Evolutionary conservation across 2,113 vertebrate genomes (phyloP), one percentile per base, ranked within the genome.

Genomic region (Hemibagrus wyckioides): DNA sequence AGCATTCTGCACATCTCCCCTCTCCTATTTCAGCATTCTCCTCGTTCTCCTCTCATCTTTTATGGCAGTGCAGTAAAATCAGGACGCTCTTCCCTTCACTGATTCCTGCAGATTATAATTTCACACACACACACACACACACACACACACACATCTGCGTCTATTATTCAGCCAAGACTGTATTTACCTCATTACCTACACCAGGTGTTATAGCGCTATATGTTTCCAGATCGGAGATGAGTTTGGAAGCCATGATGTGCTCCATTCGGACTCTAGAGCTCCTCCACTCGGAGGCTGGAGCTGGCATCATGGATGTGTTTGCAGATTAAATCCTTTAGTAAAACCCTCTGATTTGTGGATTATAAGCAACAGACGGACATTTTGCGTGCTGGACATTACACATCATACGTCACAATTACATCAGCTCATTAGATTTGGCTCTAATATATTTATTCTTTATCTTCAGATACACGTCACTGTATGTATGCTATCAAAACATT

Each of bases 131-230:
- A 41, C 39, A 25, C 71, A 73, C 75, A 50, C 41, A 50, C 75
- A 50, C 75, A 13, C 25, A 50, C 75, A 52, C 75, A 54, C 76
- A 79, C 73, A 50, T 48, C 48, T 79, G 76, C 13, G 48, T 33
- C 23, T 28, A 2, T 14, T 77, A 77, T 77, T 77, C 76, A n/a
- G 48, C 76, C 48, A 30, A 54, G 6, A 36, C 1, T 5, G 52
- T 80, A 57, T 56, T 80, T 80, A 80, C 30, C 77, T 56, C 50
- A 56, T 80, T 57, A 80, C 50, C 77, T 36, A 17, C 30, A 79
- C 14, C 50, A 56, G 77, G 52, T 80, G 77, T 56, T 80, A 33
- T 5, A 80, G 30, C n/a, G 30, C 77, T 80, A 3, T 30, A 54
- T n/a, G 4, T 54, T 21, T 80, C 39, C 23, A 76, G 41, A 13